Conservation (phyloP, 2,888 invertebrate genomes). For the Polydesmus complanatus region DNA sequence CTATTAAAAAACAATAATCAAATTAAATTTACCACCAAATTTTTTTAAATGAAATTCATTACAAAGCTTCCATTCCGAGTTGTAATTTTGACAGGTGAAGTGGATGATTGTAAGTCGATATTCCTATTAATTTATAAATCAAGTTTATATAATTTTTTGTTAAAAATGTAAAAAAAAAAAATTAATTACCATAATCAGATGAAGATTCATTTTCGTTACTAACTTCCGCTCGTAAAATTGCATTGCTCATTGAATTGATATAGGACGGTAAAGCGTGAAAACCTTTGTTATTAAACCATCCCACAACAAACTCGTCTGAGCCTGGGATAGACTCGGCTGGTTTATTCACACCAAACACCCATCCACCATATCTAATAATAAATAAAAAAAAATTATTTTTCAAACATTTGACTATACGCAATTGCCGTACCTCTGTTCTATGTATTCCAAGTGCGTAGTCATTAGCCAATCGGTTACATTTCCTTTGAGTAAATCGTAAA, state of each 20-base stretch:
- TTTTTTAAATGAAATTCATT: conserved; percentile 23
- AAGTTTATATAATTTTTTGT: not conserved
- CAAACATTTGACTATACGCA: conserved; percentile 11
- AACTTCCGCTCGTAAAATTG: conserved; percentile 24
- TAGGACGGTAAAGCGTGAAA: conserved; percentile 25
- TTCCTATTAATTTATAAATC: conserved; percentile 24
- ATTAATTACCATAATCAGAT: conserved; percentile 25
- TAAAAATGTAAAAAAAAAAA: conserved; percentile 1
- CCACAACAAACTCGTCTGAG: conserved; percentile 17
- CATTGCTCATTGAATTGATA: conserved; percentile 25
- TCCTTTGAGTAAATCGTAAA: conserved; percentile 25
- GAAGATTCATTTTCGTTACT: conserved; percentile 17
- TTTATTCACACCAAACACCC: conserved; percentile 22
- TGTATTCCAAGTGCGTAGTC: conserved; percentile 25
- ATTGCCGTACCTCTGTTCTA: conserved; percentile 23
- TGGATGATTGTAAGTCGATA: conserved; percentile 33
- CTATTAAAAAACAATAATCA: conserved; percentile 23
- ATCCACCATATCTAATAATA: conserved; percentile 29
- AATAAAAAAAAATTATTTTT: conserved; percentile 5
- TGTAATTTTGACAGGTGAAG: conserved; percentile 28
- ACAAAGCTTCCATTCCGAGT: conserved; percentile 30
- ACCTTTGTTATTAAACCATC: conserved; percentile 28
- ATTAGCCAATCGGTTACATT: conserved; percentile 27
- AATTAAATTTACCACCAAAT: not conserved
- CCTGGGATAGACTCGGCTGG: not conserved